Evolutionary conservation across 2,113 vertebrate species (phyloP), one percentile per base, ranked within the genome.

Genomic region (Malurus elegans): DNA sequence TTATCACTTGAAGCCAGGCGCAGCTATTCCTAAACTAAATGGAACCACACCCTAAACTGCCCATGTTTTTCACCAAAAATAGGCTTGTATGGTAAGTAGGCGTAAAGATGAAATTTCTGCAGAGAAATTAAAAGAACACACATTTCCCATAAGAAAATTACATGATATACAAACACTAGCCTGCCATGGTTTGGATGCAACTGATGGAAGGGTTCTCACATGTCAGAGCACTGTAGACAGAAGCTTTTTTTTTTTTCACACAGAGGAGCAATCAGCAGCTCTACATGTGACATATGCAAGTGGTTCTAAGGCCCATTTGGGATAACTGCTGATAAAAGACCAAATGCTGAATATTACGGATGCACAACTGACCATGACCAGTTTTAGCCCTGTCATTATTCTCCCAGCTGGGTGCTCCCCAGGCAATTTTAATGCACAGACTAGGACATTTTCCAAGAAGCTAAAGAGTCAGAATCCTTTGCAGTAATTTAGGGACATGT

Each of bases 51-150:
- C 96, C 93, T 73, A 74, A 86, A 74, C n/a, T 71, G 78, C 64
- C 79, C 82, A 47, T 93, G 90, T 93, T 96, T 95, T 90, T 81
- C 66, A 78, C 90, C 79, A 74, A 86, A 96, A 86, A 92, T 83
- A 90, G 67, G 14, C 20, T 66, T 51, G 47, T 40, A 23, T 75
- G 75, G 20, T 70, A 84, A 89, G 73, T 62, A 60, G 70, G n/a
- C 81, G 56, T 69, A 74, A 93, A 80, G 56, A 93, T 45, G 7
- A 86, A 83, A 57, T 53, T 93, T 88, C 51, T 74, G 78, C 75
- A 53, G 40, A 92, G 56, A 54, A 94, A 88, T 73, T 58, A 2
- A 79, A 85, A 54, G 38, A n/a, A 7, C 36, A 34, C 17, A 29
- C 36, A 67, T 90, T 86, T 86, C 24, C 38, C 14, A 20, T 54